Base-by-base conservation (phyloP, 1,140 invertebrate genomes). In the Pseudomyrmex concolor region DNA sequence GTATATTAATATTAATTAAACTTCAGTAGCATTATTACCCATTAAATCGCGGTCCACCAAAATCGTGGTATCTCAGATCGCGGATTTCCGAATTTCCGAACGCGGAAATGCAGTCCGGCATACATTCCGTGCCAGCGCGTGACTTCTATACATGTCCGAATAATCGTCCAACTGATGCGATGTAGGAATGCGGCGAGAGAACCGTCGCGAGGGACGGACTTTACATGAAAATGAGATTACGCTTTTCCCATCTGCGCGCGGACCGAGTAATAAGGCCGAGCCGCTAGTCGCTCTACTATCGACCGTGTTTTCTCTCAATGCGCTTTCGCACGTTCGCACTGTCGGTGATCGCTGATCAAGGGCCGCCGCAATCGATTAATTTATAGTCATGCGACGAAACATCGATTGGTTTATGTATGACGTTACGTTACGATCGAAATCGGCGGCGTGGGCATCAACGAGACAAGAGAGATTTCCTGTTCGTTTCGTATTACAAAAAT, bases 211-310 rank as follows among this genome's bases (percentile, higher is more conserved):
- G 71, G 62, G 72, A 89, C 86, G 84, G 84, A 50, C 86, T 74
- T 63, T 70, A 89, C 86, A 88, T 88, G 87, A 89, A 89, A 89
- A 88, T 89, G 87, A 89, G 87, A 86, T 84, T 89, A 73, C 84
- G 86, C 70, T 88, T 88, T 89, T 89, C 86, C 86, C 87, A 86
- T 86, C 68, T 67, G 70, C 50, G 59, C 70, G 48, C 60, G 57
- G 68, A 71, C 17, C 63, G 55, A 13, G 78, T 81, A 88, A 86
- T 83, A 88, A 89, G 87, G 87, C 73, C 87, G 86, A 88, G 86
- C 87, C 87, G 87, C 87, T 89, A 89, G 87, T 86, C 87, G 87
- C 80, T 89, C 87, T 74, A 88, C 87, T 88, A 89, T 89, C 87
- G 25, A 54, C 19, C 60, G 82, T 70, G 87, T 89, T 89, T 89